phyloP scores from a whole-genome alignment of 2,797 vertebrate genomes.

The Ctenopoma kingsleyae region DNA sequence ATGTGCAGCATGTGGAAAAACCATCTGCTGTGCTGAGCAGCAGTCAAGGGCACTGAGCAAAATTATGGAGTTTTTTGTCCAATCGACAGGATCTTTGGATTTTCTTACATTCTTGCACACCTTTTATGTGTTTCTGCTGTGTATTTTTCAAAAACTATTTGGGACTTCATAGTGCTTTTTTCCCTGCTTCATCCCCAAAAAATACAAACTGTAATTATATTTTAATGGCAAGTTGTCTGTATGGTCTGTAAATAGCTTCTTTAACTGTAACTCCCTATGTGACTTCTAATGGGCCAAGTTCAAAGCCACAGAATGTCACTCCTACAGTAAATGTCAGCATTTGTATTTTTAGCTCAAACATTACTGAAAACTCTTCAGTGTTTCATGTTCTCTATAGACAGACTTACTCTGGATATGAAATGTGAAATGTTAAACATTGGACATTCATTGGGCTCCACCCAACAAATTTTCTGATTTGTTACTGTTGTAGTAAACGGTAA shows the following conservation, averaged over 20 bases:
- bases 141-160: slow-evolving; percentile 3
- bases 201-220: slow-evolving; percentile 21
- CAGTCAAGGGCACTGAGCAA: slow-evolving; percentile 24
- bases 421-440: no score
- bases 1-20: slow-evolving; percentile 53
- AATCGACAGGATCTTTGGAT: slow-evolving; percentile 42
- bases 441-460: slow-evolving; percentile 25
- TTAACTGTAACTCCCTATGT: neutral
- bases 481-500: no score
- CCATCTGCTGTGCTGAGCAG: slow-evolving; percentile 63
- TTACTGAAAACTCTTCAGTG: slow-evolving; percentile 9
- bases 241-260: slow-evolving; percentile 14
- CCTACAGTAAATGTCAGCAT: neutral
- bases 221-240: slow-evolving; percentile 12
- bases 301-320: slow-evolving; percentile 25
- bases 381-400: slow-evolving; percentile 34
- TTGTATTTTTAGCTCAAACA: neutral
- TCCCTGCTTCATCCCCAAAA: slow-evolving; percentile 7
- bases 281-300: slow-evolving; percentile 8
- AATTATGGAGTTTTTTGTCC: slow-evolving; percentile 45
- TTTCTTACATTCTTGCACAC: slow-evolving; percentile 37
- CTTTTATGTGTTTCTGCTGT: slow-evolving; percentile 32
- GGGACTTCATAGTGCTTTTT: neutral
- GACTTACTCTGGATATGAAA: slow-evolving; percentile 33
- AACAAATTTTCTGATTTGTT: slow-evolving; percentile 26